Evolutionary conservation across 2,113 vertebrate genomes (phyloP).

Genomic region (Xenus cinereus): DNA sequence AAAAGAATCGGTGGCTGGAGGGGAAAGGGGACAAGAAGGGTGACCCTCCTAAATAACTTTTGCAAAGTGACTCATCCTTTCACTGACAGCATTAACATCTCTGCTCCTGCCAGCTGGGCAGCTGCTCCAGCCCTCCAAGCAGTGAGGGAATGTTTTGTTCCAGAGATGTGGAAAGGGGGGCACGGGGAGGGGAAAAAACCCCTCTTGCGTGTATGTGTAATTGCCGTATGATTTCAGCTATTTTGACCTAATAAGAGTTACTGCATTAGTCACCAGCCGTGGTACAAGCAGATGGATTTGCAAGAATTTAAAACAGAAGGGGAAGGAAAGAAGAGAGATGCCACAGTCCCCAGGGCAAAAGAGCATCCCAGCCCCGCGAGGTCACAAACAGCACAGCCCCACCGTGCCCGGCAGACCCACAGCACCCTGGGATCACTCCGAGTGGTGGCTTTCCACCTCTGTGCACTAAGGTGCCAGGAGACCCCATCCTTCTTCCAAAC

Average conservation of each 20-base stretch:
- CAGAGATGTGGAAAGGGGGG: constrained; percentile 25
- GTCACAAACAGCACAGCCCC: neutral
- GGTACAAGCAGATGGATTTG: constrained; percentile 29
- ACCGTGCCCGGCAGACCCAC: neutral
- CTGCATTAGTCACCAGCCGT: constrained; percentile 63
- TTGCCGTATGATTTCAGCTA: constrained; percentile 70
- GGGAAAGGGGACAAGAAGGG: neutral
- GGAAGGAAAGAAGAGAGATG: neutral
- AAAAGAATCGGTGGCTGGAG: neutral
- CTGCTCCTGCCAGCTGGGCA: constrained; percentile 72
- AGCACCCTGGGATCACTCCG: neutral
- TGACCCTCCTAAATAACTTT: constrained; percentile 52
- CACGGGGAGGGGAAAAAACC: neutral
- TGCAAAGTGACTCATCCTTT: constrained; percentile 69
- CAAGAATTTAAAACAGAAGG: constrained; percentile 2
- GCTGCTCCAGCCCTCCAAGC: constrained; percentile 65
- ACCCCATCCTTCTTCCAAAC: neutral
- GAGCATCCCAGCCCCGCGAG: neutral
- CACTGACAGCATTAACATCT: constrained; percentile 63
- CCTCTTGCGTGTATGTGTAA: constrained; percentile 50
- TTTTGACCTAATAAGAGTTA: constrained; percentile 59
- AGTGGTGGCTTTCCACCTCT: neutral
- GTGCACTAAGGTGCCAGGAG: neutral
- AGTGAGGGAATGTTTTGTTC: constrained; percentile 77
- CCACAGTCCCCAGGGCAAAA: neutral